Conservation (phyloP, 1,140 invertebrate species). For the Arion vulgaris region DNA sequence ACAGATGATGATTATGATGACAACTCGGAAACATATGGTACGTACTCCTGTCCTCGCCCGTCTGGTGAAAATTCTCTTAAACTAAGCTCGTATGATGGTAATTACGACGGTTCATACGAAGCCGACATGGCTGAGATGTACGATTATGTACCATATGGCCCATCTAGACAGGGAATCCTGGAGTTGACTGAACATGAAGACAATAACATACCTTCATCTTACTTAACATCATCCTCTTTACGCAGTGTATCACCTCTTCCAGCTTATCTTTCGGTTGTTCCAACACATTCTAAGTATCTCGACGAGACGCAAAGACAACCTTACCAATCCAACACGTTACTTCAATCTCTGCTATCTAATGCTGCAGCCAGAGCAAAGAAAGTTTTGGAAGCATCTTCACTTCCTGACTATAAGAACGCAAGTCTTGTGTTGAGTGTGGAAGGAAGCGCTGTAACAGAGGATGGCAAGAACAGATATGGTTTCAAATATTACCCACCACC, state of each 20-base stretch:
- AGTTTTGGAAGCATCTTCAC: conserved; percentile 20
- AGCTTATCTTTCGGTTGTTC: background rate
- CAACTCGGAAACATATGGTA: background rate
- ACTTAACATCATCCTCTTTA: background rate
- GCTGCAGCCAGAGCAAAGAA: conserved; percentile 19
- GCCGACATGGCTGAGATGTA: conserved; percentile 41
- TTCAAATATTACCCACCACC: conserved; percentile 41
- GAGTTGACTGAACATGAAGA: conserved; percentile 27
- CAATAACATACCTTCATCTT: conserved; percentile 1
- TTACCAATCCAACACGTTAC: background rate
- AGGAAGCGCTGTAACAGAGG: conserved; percentile 25
- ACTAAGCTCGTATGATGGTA: conserved; percentile 29
- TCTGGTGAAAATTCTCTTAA: conserved; percentile 9
- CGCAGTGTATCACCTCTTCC: background rate
- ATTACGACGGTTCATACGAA: conserved; percentile 37
- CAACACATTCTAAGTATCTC: background rate
- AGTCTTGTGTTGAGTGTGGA: conserved; percentile 40
- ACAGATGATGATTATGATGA: conserved; percentile 22
- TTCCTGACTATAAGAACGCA: conserved; percentile 34
- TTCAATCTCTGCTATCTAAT: conserved; percentile 21
- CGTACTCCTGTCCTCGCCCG: conserved; percentile 26
- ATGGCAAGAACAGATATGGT: conserved; percentile 34
- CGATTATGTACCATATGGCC: conserved; percentile 38
- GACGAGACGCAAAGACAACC: background rate
- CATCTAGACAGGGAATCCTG: conserved; percentile 27